phyloP scores from a whole-genome alignment of 2,113 vertebrate species.

The Choloepus hoffmanni region DNA sequence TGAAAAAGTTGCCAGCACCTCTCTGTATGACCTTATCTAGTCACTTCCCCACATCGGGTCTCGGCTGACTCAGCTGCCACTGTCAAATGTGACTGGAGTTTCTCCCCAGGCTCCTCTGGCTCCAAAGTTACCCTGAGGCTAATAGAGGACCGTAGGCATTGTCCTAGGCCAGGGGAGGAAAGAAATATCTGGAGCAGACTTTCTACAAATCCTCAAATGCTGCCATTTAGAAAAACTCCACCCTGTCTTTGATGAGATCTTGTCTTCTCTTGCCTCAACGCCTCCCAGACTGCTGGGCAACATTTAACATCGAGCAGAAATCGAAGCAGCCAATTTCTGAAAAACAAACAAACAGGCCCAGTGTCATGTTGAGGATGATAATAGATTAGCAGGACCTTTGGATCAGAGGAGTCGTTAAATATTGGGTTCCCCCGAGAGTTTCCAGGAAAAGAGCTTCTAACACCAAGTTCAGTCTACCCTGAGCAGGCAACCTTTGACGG shows the following conservation, averaged over 20 bases:
- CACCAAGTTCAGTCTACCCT: not conserved
- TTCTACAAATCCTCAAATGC: not conserved
- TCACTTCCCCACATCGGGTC: rapidly evolving
- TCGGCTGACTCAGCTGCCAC: not conserved
- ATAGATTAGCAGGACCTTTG: slow-evolving; percentile 1
- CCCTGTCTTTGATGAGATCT: not conserved
- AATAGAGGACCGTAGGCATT: rapidly evolving
- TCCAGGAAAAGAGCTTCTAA: not conserved
- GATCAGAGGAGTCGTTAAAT: slow-evolving; percentile 35
- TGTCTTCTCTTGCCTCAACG: not conserved
- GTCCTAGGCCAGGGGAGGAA: not conserved
- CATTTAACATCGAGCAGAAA: slow-evolving; percentile 48
- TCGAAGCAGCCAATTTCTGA: slow-evolving; percentile 49
- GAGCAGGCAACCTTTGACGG: not conserved
- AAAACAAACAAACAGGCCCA: slow-evolving; percentile 55
- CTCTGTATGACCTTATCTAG: not conserved
- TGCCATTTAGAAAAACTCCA: not conserved
- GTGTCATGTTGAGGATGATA: slow-evolving; percentile 18
- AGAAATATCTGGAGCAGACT: not conserved
- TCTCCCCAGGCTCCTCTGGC: not conserved
- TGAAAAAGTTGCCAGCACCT: not conserved
- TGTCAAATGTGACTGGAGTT: not conserved
- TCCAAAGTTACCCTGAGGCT: not conserved
- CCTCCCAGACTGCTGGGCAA: not conserved
- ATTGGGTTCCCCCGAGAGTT: not conserved